Conservation (phyloP, 2,888 invertebrate genomes). For the Polietes domitor region DNA sequence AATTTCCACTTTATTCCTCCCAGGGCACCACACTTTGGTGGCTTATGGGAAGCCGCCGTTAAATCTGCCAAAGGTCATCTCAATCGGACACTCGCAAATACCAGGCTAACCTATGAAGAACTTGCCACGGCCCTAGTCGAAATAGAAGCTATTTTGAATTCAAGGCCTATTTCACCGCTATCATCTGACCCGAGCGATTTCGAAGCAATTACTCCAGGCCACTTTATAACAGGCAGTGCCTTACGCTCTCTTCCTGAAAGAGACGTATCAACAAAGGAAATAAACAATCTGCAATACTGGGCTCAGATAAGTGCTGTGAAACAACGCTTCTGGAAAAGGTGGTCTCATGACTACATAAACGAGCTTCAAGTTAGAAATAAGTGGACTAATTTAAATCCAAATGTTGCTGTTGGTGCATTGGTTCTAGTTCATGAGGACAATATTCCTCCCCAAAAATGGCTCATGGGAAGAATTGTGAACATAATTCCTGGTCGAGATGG, state of each 20-base stretch:
- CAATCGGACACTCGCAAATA: constrained; percentile 22
- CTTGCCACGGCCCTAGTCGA: too few relatives aligned
- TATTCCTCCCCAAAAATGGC: constrained; percentile 14
- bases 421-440: constrained; percentile 52
- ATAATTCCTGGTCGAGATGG: constrained; percentile 24
- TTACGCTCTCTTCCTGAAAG: too few relatives aligned
- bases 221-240: too few relatives aligned
- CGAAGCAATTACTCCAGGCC: too few relatives aligned
- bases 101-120: too few relatives aligned
- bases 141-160: too few relatives aligned
- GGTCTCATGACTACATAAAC: constrained; percentile 55
- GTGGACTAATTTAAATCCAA: constrained; percentile 39
- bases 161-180: too few relatives aligned
- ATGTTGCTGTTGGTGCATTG: constrained; percentile 23
- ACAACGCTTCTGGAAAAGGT: constrained; percentile 52
- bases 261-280: too few relatives aligned
- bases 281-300: too few relatives aligned
- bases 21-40: constrained; percentile 47
- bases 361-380: constrained; percentile 49
- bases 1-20: constrained; percentile 51
- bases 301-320: constrained; percentile 47
- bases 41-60: constrained; percentile 47
- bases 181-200: too few relatives aligned
- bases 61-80: constrained; percentile 53
- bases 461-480: constrained; percentile 19